These are phyloP conservation scores for Rutpela maculata DNA, from an alignment of 2,888 invertebrate genomes.

Conservation along the genomic window DNA sequence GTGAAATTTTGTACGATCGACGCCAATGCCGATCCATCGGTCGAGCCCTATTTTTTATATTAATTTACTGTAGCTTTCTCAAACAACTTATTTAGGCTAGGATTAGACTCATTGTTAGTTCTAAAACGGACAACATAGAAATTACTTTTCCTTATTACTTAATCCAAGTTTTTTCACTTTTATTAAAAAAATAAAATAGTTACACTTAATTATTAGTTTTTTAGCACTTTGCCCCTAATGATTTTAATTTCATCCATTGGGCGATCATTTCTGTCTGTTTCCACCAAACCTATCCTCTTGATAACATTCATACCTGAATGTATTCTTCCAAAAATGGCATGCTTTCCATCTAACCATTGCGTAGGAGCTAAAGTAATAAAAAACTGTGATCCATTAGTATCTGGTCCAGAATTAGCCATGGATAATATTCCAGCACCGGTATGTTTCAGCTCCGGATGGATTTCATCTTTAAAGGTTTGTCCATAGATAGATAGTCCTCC, in stretches of 20 bases:
- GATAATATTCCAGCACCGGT: conserved; percentile 93
- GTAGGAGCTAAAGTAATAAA: conserved; percentile 97
- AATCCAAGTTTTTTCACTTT: not conserved
- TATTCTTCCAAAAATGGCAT: conserved; percentile 96
- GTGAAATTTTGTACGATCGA: no score
- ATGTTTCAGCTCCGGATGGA: conserved; percentile 94
- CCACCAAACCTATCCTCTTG: conserved; percentile 93
- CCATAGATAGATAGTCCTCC: conserved; percentile 99
- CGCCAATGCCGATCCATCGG: no score
- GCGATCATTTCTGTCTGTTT: conserved; percentile 93
- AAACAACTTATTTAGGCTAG: not conserved
- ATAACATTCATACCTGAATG: conserved; percentile 92
- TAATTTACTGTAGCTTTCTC: no score
- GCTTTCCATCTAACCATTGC: conserved; percentile 98
- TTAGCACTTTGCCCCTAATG: conserved; percentile 77
- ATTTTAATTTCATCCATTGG: conserved; percentile 93
- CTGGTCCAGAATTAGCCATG: conserved; percentile 99
- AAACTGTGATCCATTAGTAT: conserved; percentile 98
- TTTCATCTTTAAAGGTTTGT: conserved; percentile 95
- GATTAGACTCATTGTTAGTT: not conserved
- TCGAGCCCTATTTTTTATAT: no score
- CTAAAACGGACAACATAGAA: not conserved
- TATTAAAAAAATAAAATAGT: not conserved
- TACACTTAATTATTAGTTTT: conserved; percentile 60
- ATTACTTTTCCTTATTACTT: no score